Percentiles rank a stretch among this genome's conserved stretches.
Evolutionary conservation across 2,888 invertebrate species (phyloP).

Genomic region (Polydrusus pterygomalis): DNA sequence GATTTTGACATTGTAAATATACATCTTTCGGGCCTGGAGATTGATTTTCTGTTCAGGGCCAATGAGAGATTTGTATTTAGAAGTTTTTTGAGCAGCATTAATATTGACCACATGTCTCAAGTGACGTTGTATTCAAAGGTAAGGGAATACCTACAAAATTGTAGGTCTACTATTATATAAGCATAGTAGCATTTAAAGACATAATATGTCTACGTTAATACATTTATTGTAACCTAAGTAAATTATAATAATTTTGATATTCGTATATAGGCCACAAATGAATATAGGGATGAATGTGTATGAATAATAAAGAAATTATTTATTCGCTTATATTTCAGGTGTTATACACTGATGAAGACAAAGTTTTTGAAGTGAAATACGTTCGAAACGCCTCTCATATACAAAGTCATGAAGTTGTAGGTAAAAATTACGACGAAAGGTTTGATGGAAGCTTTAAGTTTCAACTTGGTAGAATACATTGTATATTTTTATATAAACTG

Average conservation of each 20-base stretch:
- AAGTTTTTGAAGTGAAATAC: constrained; percentile 86
- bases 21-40: constrained; percentile 80
- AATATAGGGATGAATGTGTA: too few species aligned
- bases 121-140: constrained; percentile 86
- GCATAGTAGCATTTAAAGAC: too few species aligned
- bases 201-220: too few species aligned
- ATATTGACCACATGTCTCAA: constrained; percentile 83
- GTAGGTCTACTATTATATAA: too few species aligned
- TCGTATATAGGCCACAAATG: too few species aligned
- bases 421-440: constrained; percentile 72
- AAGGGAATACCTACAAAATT: constrained; percentile 31
- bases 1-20: constrained; percentile 82
- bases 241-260: too few species aligned
- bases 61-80: constrained; percentile 85
- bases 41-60: constrained; percentile 85
- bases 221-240: too few species aligned
- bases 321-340: constrained; percentile 69
- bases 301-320: too few species aligned
- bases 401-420: constrained; percentile 71
- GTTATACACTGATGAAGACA: constrained; percentile 86
- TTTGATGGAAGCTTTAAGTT: constrained; percentile 83
- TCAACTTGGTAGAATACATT: constrained; percentile 82
- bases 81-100: constrained; percentile 79
- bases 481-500: constrained; percentile 80
- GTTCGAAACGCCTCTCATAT: constrained; percentile 79